Evolutionary conservation across 2,797 vertebrate genomes (phyloP), one percentile per base, ranked within the genome.

Genomic region (Tachyglossus aculeatus): DNA sequence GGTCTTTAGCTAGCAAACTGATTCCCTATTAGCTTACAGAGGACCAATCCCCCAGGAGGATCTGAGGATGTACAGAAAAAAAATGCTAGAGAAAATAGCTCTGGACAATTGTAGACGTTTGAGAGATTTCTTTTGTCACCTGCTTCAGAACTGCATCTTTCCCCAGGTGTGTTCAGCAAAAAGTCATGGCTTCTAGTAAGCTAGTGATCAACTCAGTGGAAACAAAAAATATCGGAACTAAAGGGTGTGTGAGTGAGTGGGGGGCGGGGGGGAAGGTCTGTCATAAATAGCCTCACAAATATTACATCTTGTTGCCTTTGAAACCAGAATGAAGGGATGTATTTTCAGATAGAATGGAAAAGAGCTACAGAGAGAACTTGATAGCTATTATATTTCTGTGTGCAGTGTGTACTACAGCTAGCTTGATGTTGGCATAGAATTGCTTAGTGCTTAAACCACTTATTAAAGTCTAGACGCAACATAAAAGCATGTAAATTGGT

Each of bases 391-490:
- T 31, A 2, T 88, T 88, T 92, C 77, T 86, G 21, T 25, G 50
- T n/a, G 27, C 60, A 31, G 61, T 27, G 43, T 52, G 60, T 67
- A 79, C 19, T 88, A 88, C 85, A 90, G 93, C 89, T 82, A 76
- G 89, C 91, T 91, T 67, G 76, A 90, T 94, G 91, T 92, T 94
- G 92, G 93, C 88, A 90, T 88, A 71, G 47, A 79, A 90, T 78
- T 90, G 92, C 90, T 91, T 87, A 39, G 36, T 87, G 90, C 90
- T 93, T 94, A 94, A 96, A 96, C 94, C 91, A 90, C 95, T 96
- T 95, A 97, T 97, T 96, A 96, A 96, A 95, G 96, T 98, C 96
- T 98, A 98, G 97, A 98, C 96, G 88, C 93, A 96, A 96, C 95
- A 96, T 97, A 93, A 98, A 97, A 97, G 96, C 94, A 94, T 71